A percentile compares a stretch with the other conserved stretches of the same genome.
phyloP scores from a whole-genome alignment of 2,113 vertebrate genomes.

The Oncorhynchus kisutch region DNA sequence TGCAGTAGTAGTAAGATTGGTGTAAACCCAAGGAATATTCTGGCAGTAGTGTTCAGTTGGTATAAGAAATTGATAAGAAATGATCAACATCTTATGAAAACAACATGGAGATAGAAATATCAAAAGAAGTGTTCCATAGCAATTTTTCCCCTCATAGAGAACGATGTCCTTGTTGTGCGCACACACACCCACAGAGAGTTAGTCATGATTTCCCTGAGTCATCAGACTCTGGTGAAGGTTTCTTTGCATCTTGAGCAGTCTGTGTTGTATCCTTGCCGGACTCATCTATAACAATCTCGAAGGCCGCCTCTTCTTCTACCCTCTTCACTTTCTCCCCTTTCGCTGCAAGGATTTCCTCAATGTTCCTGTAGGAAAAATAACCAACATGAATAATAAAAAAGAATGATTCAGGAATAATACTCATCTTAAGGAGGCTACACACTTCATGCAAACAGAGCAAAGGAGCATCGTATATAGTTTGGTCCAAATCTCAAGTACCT shows the following conservation, averaged over 20 bases:
- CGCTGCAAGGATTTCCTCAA: constrained; percentile 94
- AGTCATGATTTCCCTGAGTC: constrained; percentile 46
- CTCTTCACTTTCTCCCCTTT: constrained; percentile 85
- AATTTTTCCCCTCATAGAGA: neutral
- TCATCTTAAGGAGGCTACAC: neutral
- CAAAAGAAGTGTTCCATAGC: neutral
- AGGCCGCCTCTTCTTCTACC: constrained; percentile 69
- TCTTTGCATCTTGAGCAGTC: constrained; percentile 27
- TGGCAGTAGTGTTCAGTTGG: no score
- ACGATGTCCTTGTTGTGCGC: neutral
- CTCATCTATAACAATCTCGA: constrained; percentile 78
- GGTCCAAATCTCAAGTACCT: neutral
- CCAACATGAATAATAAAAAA: neutral
- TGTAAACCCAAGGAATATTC: no score
- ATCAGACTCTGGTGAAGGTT: neutral
- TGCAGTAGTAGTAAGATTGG: no score
- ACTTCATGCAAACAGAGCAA: no score
- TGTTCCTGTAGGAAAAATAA: constrained; percentile 63
- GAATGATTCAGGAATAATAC: neutral
- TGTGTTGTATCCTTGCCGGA: constrained; percentile 30
- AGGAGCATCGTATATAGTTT: no score
- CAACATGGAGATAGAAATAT: neutral
- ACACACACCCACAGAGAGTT: neutral
- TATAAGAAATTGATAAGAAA: no score
- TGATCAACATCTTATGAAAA: neutral